These are phyloP conservation scores for Pangasianodon hypophthalmus DNA, from an alignment of 2,113 vertebrate genomes.

Conservation along the genomic window DNA sequence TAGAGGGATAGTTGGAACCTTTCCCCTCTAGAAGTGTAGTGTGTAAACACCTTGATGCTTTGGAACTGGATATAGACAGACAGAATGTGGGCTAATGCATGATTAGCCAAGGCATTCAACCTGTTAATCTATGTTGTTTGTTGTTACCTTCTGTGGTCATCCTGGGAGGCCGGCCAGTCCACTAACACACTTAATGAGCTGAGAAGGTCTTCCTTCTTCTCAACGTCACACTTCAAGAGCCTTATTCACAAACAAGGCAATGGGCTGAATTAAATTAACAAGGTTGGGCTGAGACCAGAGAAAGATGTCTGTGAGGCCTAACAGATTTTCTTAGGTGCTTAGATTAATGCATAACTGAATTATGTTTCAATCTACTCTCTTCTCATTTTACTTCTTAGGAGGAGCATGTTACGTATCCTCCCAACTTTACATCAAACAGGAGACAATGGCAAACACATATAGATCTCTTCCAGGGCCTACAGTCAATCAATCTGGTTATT, in stretches of 20 bases:
- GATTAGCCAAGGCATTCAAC: conserved; percentile 62
- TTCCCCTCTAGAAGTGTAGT: not conserved
- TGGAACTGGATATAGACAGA: conserved; percentile 29
- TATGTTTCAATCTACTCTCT: not conserved
- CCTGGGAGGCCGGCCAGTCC: conserved; percentile 27
- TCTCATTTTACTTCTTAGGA: not conserved
- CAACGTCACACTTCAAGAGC: not conserved
- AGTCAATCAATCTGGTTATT: not conserved
- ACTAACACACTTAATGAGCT: conserved; percentile 39
- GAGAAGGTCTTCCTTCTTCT: not conserved
- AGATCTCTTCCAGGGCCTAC: not conserved
- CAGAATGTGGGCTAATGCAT: conserved; percentile 70
- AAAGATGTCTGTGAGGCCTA: not conserved
- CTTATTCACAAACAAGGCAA: conserved; percentile 4
- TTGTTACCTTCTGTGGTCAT: conserved; percentile 61
- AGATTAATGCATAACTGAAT: conserved; percentile 6
- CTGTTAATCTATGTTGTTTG: conserved; percentile 65
- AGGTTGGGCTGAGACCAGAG: not conserved
- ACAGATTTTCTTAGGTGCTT: not conserved
- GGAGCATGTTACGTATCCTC: not conserved
- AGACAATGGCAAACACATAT: not conserved
- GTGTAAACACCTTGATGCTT: conserved; percentile 54
- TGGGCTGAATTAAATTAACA: conserved; percentile 22
- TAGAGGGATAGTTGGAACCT: not conserved
- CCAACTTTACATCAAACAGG: not conserved